Base-by-base conservation (phyloP, 2,888 invertebrate species). In the Troglohyphantes excavatus region DNA sequence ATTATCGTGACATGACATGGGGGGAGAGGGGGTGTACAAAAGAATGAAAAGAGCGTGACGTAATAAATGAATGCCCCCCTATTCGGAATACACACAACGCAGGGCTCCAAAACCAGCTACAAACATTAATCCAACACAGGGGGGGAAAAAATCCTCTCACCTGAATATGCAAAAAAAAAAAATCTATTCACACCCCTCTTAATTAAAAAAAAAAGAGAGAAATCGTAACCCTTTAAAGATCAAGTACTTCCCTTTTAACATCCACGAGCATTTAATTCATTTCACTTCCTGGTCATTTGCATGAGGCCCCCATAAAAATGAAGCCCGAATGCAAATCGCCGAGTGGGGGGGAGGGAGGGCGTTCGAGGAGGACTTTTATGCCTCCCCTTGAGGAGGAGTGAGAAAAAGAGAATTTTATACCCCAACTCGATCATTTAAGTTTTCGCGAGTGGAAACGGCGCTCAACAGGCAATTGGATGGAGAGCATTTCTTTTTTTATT, bases 221-320 rank as follows among this genome's bases (percentile, higher is more conserved):
- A 67, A 27, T 33, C 53, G 33, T 6, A 33, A 33, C 53, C 53
- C n/a, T 53, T 53, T n/a, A 53, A 19, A n/a, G 43, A 63, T 5
- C 9, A 27, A 27, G 19, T 46, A 39, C 9, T 21, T 9, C 21
- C 59, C 61, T 23, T 21, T 72, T 53, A 39, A 29, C 53, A 39
- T 33, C 82, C 68, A 79, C 65, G 46, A 67, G 68, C 82, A 70
- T 70, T 82, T 72, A 70, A 83, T 73, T 70, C 61, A 72, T 72
- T 81, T 81, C 59, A 63, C 73, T 82, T 81, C 88, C 82, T 82
- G 81, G 82, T 82, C 88, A 89, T 89, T 89, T 89, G 88, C 88
- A 89, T 82, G 75, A 29, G 46, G 61, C 29, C 76, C 88, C 82
- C 88, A 89, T 89, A 89, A 89, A 89, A 89, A 89, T 89, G 82